Base-by-base conservation (phyloP, 2,797 vertebrate genomes). In the Gadopsis bispinosus region DNA sequence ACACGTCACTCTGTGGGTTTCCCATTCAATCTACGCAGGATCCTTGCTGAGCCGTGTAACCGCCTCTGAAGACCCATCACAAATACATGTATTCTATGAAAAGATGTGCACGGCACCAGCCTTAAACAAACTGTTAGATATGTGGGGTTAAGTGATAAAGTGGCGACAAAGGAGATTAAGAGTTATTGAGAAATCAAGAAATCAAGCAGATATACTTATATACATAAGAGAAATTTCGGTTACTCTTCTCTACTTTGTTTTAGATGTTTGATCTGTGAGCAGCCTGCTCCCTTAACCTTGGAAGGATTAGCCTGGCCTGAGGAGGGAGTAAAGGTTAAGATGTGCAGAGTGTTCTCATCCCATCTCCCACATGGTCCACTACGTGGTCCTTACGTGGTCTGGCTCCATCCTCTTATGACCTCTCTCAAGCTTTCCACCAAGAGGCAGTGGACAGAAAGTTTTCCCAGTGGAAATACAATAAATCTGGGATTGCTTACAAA, bases 271-370 rank as follows among this genome's bases (percentile, higher is more conserved):
- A 69, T 66, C 74, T 75, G 72, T 77, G 65, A 73, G 55, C 68
- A 39, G 65, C 43, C 62, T 84, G 56, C 35, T 69, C 51, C 29
- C 83, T 71, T 79, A 70, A 81, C 83, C 69, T 85, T 72, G 20
- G n/a, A 33, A 60, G 77, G 80, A 93, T 91, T 91, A 91, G 39
- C 65, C 53, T 29, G 33, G 14, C 59, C 82, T 77, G 64, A 77
- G 9, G 48, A 48, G 48, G 62, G 68, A 75, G 70, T 22, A 77
- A 79, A 89, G 89, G 79, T 90, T 88, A 88, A 89, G 76, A 86
- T 69, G 59, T 51, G 63, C 50, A 54, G 69, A 78, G 58, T 50
- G 77, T 80, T 72, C 75, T 85, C 83, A 82, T 85, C 81, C 79
- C 51, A 80, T 78, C 51, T 61, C 60, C 72, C 77, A 88, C 64